These are phyloP conservation scores for Platorchestia sp. DNA, from an alignment of 1,140 invertebrate genomes.

Conservation along the genomic window DNA sequence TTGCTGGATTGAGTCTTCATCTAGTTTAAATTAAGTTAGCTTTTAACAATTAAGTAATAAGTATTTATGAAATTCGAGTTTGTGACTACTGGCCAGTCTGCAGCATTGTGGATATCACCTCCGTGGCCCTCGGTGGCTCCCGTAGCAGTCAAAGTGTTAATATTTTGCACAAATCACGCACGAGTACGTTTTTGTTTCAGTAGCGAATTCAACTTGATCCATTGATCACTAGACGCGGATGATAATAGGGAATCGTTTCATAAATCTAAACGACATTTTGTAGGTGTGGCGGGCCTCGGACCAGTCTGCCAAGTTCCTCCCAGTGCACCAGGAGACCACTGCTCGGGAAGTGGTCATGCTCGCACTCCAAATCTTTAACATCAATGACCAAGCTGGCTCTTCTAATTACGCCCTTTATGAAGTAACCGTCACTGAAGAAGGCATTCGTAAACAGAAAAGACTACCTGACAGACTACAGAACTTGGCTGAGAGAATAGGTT, in stretches of 20 bases:
- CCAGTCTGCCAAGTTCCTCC: conserved; percentile 97
- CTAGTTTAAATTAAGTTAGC: no score
- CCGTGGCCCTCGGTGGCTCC: no score
- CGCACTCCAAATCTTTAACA: conserved; percentile 95
- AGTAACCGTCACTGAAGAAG: conserved; percentile 89
- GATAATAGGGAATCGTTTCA: not conserved
- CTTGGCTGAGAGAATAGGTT: conserved; percentile 92
- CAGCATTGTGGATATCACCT: no score
- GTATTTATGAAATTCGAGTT: no score
- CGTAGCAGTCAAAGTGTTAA: no score
- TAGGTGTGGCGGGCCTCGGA: conserved; percentile 88
- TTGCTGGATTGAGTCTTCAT: no score
- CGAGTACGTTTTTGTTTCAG: not conserved
- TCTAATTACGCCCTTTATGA: conserved; percentile 92
- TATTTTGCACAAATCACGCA: not conserved
- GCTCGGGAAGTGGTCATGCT: conserved; percentile 98
- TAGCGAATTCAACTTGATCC: not conserved
- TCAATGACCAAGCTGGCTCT: conserved; percentile 84
- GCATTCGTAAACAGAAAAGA: conserved; percentile 95
- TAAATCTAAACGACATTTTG: not conserved
- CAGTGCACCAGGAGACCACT: conserved; percentile 98
- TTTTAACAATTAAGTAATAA: no score
- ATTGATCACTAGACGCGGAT: not conserved
- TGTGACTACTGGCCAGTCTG: no score
- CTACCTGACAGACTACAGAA: conserved; percentile 95